A percentile compares a stretch with the other conserved stretches of the same genome.
Conservation (phyloP, 2,113 vertebrate species). For the Pheucticus melanocephalus region DNA sequence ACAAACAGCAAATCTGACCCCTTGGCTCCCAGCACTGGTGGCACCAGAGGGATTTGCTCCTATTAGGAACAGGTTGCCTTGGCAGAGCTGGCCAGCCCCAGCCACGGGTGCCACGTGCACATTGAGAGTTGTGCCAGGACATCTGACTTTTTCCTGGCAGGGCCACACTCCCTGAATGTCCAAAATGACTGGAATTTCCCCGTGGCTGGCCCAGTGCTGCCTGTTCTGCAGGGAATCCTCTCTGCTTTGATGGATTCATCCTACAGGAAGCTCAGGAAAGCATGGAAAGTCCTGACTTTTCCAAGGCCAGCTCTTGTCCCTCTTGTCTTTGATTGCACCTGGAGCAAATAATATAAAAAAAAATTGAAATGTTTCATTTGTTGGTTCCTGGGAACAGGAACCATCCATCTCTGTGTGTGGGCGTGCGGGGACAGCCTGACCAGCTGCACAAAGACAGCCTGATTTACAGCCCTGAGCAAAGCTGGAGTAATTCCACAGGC, state of each 20-base stretch:
- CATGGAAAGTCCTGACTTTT: neutral
- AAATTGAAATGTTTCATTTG: too few relatives aligned
- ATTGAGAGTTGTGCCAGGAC: neutral
- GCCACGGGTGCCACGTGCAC: neutral
- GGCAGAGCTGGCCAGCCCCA: neutral
- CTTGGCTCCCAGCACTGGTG: neutral
- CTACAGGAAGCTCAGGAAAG: rapidly evolving
- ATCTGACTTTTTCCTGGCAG: neutral
- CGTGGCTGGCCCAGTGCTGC: rapidly evolving
- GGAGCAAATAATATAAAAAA: neutral
- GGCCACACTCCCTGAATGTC: rapidly evolving
- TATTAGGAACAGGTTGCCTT: neutral
- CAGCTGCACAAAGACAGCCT: neutral
- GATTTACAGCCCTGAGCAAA: neutral
- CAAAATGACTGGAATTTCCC: neutral
- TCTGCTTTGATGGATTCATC: neutral
- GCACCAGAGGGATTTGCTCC: neutral
- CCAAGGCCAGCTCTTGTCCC: neutral
- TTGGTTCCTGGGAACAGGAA: neutral
- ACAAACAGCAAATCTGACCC: neutral
- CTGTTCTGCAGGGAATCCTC: neutral
- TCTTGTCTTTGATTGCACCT: neutral
- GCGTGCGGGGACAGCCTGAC: neutral
- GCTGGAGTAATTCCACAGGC: neutral
- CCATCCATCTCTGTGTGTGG: neutral